A percentile compares a stretch with the other conserved stretches of the same genome.
Conservation (phyloP, 1,140 invertebrate species). For the Neodiprion virginianus region DNA sequence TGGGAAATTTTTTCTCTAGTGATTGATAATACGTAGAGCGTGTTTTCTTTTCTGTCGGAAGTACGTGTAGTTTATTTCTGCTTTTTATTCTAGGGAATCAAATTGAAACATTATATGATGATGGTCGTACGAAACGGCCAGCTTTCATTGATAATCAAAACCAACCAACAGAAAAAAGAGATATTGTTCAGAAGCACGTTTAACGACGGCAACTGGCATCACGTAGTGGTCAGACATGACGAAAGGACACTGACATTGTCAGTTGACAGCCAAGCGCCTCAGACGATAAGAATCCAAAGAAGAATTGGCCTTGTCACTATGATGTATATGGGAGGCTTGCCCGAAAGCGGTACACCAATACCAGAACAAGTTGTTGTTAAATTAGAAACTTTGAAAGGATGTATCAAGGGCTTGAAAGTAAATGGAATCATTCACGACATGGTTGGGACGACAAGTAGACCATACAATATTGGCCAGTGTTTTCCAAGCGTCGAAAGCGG, state of each 20-base stretch:
- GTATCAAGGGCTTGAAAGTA: slow-evolving; percentile 77
- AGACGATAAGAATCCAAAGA: slow-evolving; percentile 70
- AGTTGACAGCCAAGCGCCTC: slow-evolving; percentile 71
- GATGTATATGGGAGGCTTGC: slow-evolving; percentile 82
- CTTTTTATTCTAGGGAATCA: slow-evolving; percentile 65
- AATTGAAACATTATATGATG: slow-evolving; percentile 76
- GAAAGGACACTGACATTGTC: slow-evolving; percentile 71
- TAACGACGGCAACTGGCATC: slow-evolving; percentile 87
- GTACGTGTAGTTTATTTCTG: not conserved
- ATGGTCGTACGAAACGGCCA: slow-evolving; percentile 76
- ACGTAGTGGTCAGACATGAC: slow-evolving; percentile 69
- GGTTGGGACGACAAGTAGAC: slow-evolving; percentile 70
- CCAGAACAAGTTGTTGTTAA: slow-evolving; percentile 67
- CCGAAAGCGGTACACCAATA: slow-evolving; percentile 63
- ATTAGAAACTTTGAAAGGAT: slow-evolving; percentile 83
- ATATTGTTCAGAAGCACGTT: slow-evolving; percentile 68
- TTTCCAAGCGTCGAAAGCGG: slow-evolving; percentile 85
- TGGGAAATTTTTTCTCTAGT: not conserved
- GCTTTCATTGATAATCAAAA: slow-evolving; percentile 72
- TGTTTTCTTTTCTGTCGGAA: not conserved
- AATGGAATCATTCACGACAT: slow-evolving; percentile 80
- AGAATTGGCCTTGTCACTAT: slow-evolving; percentile 73
- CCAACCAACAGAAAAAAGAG: slow-evolving; percentile 67
- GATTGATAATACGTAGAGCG: not conserved
- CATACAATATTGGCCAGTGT: slow-evolving; percentile 83